Base-by-base conservation (phyloP, 2,888 invertebrate species). In the Dicyrtoma fusca region DNA sequence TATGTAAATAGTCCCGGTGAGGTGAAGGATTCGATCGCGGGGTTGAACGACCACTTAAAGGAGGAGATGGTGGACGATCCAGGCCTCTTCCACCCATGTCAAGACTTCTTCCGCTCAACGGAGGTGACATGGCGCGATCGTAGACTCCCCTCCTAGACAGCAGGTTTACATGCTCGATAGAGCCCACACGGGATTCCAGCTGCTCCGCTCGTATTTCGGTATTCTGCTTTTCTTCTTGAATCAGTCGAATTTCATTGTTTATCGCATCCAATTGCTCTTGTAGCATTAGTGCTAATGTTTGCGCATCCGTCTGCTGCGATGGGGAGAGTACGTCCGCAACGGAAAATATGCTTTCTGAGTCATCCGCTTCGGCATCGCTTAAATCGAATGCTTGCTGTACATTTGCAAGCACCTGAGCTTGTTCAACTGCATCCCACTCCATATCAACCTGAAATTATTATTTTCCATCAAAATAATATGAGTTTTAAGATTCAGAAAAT, bases 261-360 rank as follows among this genome's bases (percentile, higher is more conserved):
- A 99, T 99, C 82, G 98, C 99, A 87, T 99, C 98, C 77, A 99
- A 87, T 85, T 99, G 97, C 82, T 99, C 98, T 84, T 99, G 99
- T 81, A 99, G 88, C 95, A 99, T 97, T 84, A 97, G 90, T 61
- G 99, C 99, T 78, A 99, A 86, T 0, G 97, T 95, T 82, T 98
- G 98, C 62, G 99, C 97, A 85, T 99, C 98, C 2, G 94, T 92
- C 83, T 85, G 88, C 26, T 87, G 87, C 8, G 84, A 83, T 0
- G 91, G 91, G 53, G 90, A 91, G 61, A 83, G 74, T 69, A 86
- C 86, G 83, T 91, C 92, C 0, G 92, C 93, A 81, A 94, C 94
- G 80, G 92, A 91, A 82, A 91, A 91, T 74, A 93, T 86, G 81
- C 89, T 91, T 82, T 92, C 92, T 79, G 89, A 90, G 82, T 92